phyloP scores from a whole-genome alignment of 2,888 invertebrate genomes.

The Chrysomela aeneicollis region DNA sequence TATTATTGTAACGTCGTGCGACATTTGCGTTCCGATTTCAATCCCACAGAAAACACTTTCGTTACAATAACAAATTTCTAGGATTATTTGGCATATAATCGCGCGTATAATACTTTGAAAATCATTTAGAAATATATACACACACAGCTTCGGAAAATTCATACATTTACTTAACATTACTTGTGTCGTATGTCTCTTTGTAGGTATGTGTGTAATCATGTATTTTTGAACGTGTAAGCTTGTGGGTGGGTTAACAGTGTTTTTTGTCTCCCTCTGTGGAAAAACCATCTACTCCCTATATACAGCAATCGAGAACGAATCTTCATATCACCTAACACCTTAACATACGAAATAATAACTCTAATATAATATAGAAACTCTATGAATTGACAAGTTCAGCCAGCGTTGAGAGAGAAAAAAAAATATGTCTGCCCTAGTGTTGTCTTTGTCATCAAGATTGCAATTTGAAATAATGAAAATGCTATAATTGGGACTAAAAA shows the following conservation, averaged over 20 bases:
- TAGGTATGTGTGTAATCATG: slow-evolving; percentile 54
- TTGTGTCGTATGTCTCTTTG: slow-evolving; percentile 49
- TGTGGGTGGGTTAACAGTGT: slow-evolving; percentile 49
- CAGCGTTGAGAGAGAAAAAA: too few species aligned
- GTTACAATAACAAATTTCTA: slow-evolving; percentile 55
- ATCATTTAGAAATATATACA: slow-evolving; percentile 56
- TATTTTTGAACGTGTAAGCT: slow-evolving; percentile 64
- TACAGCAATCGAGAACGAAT: slow-evolving; percentile 33
- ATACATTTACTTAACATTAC: slow-evolving; percentile 58
- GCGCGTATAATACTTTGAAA: slow-evolving; percentile 57
- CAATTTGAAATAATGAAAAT: too few species aligned
- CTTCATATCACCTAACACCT: slow-evolving; percentile 24
- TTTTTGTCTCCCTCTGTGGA: slow-evolving; percentile 55
- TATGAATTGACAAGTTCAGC: slow-evolving; percentile 21
- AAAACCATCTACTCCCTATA: slow-evolving; percentile 38
- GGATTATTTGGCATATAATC: slow-evolving; percentile 59
- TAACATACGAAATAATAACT: not conserved
- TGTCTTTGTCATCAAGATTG: too few species aligned
- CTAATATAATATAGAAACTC: slow-evolving; percentile 22
- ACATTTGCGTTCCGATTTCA: slow-evolving; percentile 6
- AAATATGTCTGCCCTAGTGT: too few species aligned
- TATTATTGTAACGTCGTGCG: slow-evolving; percentile 51
- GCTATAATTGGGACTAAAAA: too few species aligned
- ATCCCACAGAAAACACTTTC: slow-evolving; percentile 38
- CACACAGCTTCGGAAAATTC: slow-evolving; percentile 62